These are phyloP conservation scores for Oscheius sp. DNA, from an alignment of 1,140 invertebrate species.

Conservation along the genomic window DNA sequence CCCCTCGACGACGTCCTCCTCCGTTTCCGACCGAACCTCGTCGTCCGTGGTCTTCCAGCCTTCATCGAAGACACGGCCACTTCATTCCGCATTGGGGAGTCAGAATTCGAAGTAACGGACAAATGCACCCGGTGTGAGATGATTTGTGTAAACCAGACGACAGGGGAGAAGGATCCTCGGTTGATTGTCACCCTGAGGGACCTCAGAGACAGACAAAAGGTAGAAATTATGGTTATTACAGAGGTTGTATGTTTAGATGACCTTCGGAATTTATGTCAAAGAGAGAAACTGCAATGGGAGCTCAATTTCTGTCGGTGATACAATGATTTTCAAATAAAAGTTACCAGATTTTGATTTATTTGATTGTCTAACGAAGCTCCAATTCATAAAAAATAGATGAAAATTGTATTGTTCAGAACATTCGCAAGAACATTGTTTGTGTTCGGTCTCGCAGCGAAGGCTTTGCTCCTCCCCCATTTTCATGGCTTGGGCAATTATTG, in stretches of 20 bases:
- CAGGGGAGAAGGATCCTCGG: conserved; percentile 76
- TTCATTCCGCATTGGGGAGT: conserved; percentile 71
- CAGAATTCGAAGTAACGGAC: conserved; percentile 73
- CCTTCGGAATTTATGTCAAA: conserved; percentile 45
- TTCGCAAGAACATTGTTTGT: too few relatives aligned
- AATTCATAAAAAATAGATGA: too few relatives aligned
- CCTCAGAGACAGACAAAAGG: conserved; percentile 57
- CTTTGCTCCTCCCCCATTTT: too few relatives aligned
- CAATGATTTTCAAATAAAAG: too few relatives aligned
- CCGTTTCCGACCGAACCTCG: conserved; percentile 68
- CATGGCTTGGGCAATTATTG: too few relatives aligned
- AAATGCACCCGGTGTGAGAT: conserved; percentile 85
- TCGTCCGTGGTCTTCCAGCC: conserved; percentile 63
- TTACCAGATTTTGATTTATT: too few relatives aligned
- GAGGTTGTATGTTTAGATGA: conserved; percentile 38
- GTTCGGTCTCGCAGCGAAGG: too few relatives aligned
- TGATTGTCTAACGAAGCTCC: too few relatives aligned
- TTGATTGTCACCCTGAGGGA: conserved; percentile 74
- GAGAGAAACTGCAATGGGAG: too few relatives aligned
- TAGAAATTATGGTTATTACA: conserved; percentile 29
- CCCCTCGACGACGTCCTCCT: conserved; percentile 63
- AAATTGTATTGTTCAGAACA: too few relatives aligned
- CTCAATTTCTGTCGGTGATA: too few relatives aligned
- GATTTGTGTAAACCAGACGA: conserved; percentile 84
- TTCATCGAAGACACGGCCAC: conserved; percentile 77